phyloP scores from a whole-genome alignment of 2,113 vertebrate species.

The Anolis carolinensis region DNA sequence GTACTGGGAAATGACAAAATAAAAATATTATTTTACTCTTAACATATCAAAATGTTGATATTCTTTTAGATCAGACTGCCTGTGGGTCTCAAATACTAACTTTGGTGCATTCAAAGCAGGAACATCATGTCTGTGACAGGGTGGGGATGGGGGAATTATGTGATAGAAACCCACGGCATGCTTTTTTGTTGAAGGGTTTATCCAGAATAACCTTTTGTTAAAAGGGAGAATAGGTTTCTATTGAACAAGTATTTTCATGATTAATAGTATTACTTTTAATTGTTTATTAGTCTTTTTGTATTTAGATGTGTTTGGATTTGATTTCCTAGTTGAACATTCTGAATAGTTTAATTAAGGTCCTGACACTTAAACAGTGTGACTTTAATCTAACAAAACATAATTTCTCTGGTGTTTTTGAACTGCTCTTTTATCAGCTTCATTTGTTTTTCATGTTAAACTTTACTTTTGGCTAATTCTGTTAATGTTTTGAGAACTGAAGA shows the following conservation, averaged over 20 bases:
- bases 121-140: too few relatives aligned
- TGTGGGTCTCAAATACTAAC: neutral
- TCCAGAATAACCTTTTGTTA: neutral
- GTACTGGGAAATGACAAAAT: neutral
- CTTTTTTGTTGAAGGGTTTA: neutral
- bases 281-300: neutral
- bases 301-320: neutral
- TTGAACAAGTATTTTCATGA: neutral
- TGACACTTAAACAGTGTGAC: neutral
- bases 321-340: neutral
- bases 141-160: neutral
- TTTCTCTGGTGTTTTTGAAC: neutral
- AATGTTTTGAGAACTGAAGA: neutral
- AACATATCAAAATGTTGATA: neutral
- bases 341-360: neutral
- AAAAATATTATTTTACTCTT: neutral
- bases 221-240: neutral
- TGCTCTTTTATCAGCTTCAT: neutral
- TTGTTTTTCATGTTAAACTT: neutral
- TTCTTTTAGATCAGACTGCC: neutral
- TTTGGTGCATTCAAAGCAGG: neutral
- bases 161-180: neutral
- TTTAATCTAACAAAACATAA: neutral
- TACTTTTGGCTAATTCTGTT: neutral
- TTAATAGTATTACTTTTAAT: neutral